Percentiles rank a stretch among this genome's conserved stretches.
Conservation (phyloP, 2,888 invertebrate genomes). For the Pomacea canaliculata region DNA sequence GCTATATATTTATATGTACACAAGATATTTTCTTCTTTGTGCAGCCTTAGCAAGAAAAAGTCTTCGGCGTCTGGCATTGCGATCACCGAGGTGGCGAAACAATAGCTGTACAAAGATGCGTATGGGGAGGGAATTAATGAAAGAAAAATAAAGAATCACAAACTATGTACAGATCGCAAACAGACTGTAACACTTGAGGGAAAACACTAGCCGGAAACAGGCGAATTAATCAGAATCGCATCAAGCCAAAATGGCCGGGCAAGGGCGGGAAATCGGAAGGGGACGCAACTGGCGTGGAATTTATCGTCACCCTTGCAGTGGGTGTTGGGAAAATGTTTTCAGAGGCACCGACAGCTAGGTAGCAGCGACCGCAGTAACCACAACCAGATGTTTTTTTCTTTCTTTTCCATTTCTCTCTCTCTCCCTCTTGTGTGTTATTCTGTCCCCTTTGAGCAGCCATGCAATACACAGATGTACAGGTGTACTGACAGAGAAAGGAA, state of each 20-base stretch:
- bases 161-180: too few species aligned
- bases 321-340: slow-evolving; percentile 22
- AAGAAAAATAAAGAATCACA: too few species aligned
- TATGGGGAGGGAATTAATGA: too few species aligned
- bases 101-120: too few species aligned
- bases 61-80: too few species aligned
- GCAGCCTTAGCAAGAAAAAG: too few species aligned
- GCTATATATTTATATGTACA: too few species aligned
- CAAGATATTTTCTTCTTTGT: too few species aligned
- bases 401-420: neutral
- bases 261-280: neutral
- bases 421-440: neutral
- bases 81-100: too few species aligned
- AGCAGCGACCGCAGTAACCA: slow-evolving; percentile 16
- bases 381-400: slow-evolving; percentile 5
- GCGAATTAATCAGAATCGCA: slow-evolving; percentile 20
- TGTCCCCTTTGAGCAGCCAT: neutral
- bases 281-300: slow-evolving; percentile 18
- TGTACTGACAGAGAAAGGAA: too few species aligned
- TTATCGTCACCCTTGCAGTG: slow-evolving; percentile 19
- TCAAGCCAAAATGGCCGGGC: slow-evolving; percentile 21
- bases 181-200: too few species aligned
- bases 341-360: slow-evolving; percentile 7
- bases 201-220: slow-evolving; percentile 7
- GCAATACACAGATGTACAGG: neutral